Base-by-base conservation (phyloP, 2,797 vertebrate species). In the Acipenser oxyrinchus region DNA sequence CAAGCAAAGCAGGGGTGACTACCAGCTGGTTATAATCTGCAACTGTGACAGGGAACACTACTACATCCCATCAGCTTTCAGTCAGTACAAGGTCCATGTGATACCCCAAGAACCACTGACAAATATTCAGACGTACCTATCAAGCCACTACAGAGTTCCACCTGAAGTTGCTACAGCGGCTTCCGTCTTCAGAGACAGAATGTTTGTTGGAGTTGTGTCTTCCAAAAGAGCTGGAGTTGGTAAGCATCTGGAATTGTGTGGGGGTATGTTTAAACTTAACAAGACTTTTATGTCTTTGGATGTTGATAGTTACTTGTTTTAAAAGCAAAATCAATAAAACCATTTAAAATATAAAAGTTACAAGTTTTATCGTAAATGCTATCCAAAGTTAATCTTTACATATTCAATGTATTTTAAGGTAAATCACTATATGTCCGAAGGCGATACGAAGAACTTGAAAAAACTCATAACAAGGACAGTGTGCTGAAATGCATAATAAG, bases 371-470 rank as follows among this genome's bases (percentile, higher is more conserved):
- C 37, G 4, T 37, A 37, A 37, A 37, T 37, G 4, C 5, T 37
- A 37, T 37, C 37, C 5, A 37, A 37, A 37, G 37, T 37, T 37
- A 37, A 37, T 37, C 37, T 4, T 37, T 37, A 5, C 37, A 37
- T 37, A 37, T 37, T 37, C 37, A 37, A 37, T 37, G 37, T 37
- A 37, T 37, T 37, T 37, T 37, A 37, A 91, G 89, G 89, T 15
- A 90, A 91, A 63, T 92, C 91, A 51, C 84, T 93, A 0, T 91
- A 87, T 6, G 86, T 92, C 68, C 87, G 74, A 75, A 87, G 87
- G 60, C 68, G 91, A 3, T 73, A 84, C 0, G 49, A 74, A 65
- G 75, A 65, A 2, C 73, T 90, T 62, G 62, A 76, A 37, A 60
- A 1, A 6, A 67, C 70, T 60, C 66, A 78, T 0, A 51, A 12